These are phyloP conservation scores for Mastomys natalensis DNA, from an alignment of 2,113 vertebrate genomes.

Conservation along the genomic window DNA sequence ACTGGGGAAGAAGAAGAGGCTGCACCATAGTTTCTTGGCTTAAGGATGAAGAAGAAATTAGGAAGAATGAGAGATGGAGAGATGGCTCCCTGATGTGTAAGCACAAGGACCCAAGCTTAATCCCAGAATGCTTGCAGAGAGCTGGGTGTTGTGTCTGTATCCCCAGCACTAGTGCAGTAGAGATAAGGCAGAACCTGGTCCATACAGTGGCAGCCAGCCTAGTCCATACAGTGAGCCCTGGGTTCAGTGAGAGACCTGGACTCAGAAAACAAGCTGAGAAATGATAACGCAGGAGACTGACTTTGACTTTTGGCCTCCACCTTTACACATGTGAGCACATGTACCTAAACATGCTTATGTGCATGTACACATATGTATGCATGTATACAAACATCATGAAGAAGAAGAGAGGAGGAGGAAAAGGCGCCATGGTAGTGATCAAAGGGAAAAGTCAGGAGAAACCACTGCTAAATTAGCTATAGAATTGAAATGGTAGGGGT, in stretches of 20 bases:
- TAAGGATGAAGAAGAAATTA: not conserved
- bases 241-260: not conserved
- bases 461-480: not conserved
- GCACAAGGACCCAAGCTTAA: not conserved
- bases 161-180: not conserved
- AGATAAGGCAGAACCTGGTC: no score
- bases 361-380: no score
- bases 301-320: not conserved
- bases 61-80: not conserved
- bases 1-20: not conserved
- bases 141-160: not conserved
- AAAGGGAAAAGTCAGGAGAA: constrained; percentile 1
- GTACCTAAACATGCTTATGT: not conserved
- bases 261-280: not conserved
- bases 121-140: no score
- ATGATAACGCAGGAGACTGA: not conserved
- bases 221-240: not conserved
- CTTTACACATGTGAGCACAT: not conserved
- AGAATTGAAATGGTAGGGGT: not conserved
- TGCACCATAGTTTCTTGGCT: not conserved
- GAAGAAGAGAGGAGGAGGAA: not conserved
- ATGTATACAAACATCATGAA: not conserved
- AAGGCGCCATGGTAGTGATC: no score
- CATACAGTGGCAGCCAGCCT: not conserved
- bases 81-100: not conserved